Percentiles rank a stretch among this genome's conserved stretches.
Evolutionary conservation across 2,113 vertebrate species (phyloP).

Genomic region (Apodemus sylvaticus): DNA sequence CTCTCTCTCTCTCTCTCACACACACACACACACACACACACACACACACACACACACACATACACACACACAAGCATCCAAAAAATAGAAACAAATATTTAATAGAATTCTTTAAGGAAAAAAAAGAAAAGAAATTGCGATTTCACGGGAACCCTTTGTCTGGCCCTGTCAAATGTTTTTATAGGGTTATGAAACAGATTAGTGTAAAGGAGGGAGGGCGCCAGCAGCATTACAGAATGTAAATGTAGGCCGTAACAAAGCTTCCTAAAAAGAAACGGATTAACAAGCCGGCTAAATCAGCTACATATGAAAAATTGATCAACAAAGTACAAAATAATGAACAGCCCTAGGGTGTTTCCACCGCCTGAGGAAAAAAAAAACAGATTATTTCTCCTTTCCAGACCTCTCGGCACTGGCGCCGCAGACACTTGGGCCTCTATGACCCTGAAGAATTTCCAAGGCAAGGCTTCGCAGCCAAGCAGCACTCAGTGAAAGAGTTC

Average conservation of each 20-base stretch:
- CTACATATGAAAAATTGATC: slow-evolving; percentile 35
- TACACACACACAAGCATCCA: background rate
- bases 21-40: background rate
- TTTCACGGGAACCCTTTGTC: slow-evolving; percentile 2
- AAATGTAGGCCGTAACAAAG: slow-evolving; percentile 61
- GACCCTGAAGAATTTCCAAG: slow-evolving; percentile 65
- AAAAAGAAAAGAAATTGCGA: background rate
- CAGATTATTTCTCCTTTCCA: slow-evolving; percentile 63
- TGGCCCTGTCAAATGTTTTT: slow-evolving; percentile 31
- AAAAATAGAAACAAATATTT: background rate
- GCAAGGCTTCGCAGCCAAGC: slow-evolving; percentile 4
- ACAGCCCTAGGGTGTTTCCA: slow-evolving; percentile 19
- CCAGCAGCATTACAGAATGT: slow-evolving; percentile 35
- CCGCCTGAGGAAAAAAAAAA: slow-evolving; percentile 52
- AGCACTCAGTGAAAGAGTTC: slow-evolving; percentile 36
- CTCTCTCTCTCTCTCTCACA: background rate
- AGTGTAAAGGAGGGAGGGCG: background rate
- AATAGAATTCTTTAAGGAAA: background rate
- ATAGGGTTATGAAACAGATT: slow-evolving; percentile 62
- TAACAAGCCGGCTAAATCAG: slow-evolving; percentile 20
- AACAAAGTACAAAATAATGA: slow-evolving; percentile 70
- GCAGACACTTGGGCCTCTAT: slow-evolving; percentile 25
- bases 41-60: background rate
- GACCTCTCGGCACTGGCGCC: background rate
- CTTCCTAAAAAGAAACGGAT: slow-evolving; percentile 68